Conservation (phyloP, 2,113 vertebrate species). For the Ursus arctos region DNA sequence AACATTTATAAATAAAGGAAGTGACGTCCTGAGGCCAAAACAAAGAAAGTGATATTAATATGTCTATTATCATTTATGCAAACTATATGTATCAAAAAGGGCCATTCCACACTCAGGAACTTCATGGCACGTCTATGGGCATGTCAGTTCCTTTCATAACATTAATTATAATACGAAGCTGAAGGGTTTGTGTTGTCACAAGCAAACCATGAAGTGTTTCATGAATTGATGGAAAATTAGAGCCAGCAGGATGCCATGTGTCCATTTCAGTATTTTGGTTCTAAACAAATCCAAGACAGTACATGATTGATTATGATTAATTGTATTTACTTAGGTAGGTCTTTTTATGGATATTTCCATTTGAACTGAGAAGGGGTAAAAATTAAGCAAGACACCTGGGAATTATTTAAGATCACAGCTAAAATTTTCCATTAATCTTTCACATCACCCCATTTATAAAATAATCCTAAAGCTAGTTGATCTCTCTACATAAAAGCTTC, state of each 20-base stretch:
- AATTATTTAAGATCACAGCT: constrained; percentile 49
- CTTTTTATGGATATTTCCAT: constrained; percentile 57
- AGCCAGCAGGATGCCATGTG: constrained; percentile 81
- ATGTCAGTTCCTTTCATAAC: constrained; percentile 58
- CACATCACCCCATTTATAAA: constrained; percentile 47
- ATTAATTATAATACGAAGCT: constrained; percentile 58
- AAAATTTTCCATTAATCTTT: constrained; percentile 60
- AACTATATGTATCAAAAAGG: neutral
- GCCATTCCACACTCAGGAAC: neutral
- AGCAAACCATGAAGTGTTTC: constrained; percentile 78
- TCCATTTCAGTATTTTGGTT: constrained; percentile 83
- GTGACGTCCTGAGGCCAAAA: neutral
- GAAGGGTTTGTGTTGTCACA: constrained; percentile 71
- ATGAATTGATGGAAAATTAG: constrained; percentile 83
- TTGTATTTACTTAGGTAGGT: constrained; percentile 63
- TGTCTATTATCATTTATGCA: neutral
- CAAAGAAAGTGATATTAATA: neutral
- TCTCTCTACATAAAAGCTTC: constrained; percentile 26
- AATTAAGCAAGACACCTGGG: constrained; percentile 46
- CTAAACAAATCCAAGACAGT: constrained; percentile 80
- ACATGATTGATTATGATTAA: constrained; percentile 86
- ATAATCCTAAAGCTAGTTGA: constrained; percentile 48
- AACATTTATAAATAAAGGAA: constrained; percentile 39
- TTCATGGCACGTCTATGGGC: neutral
- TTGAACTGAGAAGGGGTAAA: neutral